Base-by-base conservation (phyloP, 2,888 invertebrate genomes). In the Subacronicta megacephala region DNA sequence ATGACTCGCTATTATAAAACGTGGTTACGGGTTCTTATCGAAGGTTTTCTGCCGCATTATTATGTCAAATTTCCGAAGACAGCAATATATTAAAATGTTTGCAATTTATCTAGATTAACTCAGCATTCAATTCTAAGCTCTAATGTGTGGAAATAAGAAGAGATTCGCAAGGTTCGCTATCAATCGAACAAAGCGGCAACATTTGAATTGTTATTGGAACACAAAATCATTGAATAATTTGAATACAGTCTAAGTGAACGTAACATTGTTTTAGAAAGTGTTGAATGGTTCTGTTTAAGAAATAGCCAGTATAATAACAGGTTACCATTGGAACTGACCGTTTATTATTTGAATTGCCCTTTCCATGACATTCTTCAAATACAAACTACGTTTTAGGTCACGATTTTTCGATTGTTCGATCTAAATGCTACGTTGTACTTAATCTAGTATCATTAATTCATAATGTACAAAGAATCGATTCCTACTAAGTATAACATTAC, bases 221-320 rank as follows among this genome's bases (percentile, higher is more conserved):
- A 80, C 85, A 83, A 85, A 84, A 86, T 84, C 86, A 84, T 84
- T 81, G 84, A 86, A 87, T 84, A 84, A 88, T 87, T 89, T 86
- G 85, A 89, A 90, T 85, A 85, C 79, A 80, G 81, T 81, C 57
- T 83, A 77, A 87, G 86, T 86, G 87, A 88, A 85, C 88, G 87
- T 80, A 79, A 84, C 81, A 87, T 87, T 89, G 85, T 89, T 88
- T 89, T 89, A 89, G 89, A 90, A 90, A 90, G 90, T 89, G 84
- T 81, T 85, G 82, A 84, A 84, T 82, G 77, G 81, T 74, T 77
- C 78, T 77, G 81, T 79, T 80, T 81, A 78, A 84, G 77, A 82
- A 81, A 79, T 73, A 77, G 76, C 63, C 77, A 60, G 70, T 77
- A 70, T 73, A 81, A 82, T 80, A 83, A 82, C 82, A 78, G 81